Conservation (phyloP, 2,888 invertebrate genomes). For the Ditula angustiorana region DNA sequence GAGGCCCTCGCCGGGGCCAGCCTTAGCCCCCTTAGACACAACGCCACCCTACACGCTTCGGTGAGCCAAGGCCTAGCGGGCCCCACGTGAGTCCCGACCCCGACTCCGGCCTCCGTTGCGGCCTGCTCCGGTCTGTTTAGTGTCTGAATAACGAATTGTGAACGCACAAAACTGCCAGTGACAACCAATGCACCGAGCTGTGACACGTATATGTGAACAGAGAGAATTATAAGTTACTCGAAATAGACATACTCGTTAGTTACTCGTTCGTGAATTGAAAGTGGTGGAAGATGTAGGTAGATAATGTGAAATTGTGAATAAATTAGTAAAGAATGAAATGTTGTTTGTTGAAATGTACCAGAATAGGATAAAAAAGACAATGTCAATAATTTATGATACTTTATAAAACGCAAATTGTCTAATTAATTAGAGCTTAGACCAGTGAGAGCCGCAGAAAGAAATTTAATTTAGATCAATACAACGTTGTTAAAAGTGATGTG, state of each 20-base stretch:
- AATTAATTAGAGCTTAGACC: slow-evolving; percentile 51
- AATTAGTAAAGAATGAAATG: slow-evolving; percentile 70
- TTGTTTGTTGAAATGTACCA: slow-evolving; percentile 77
- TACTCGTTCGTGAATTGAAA: slow-evolving; percentile 58
- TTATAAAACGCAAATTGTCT: slow-evolving; percentile 48
- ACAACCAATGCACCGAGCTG: slow-evolving; percentile 42
- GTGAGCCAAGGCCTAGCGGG: slow-evolving; percentile 55
- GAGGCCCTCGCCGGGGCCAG: slow-evolving; percentile 44
- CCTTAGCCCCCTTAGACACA: slow-evolving; percentile 39
- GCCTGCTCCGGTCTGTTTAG: slow-evolving; percentile 36
- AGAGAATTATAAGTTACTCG: slow-evolving; percentile 52
- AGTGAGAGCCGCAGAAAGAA: slow-evolving; percentile 60
- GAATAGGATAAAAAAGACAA: slow-evolving; percentile 69
- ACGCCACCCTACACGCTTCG: slow-evolving; percentile 43
- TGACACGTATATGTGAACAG: slow-evolving; percentile 60
- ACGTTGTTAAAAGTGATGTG: background rate
- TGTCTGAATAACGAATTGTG: slow-evolving; percentile 46
- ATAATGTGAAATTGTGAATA: slow-evolving; percentile 78
- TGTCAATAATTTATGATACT: slow-evolving; percentile 64
- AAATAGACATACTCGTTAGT: slow-evolving; percentile 53
- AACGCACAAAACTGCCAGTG: slow-evolving; percentile 53
- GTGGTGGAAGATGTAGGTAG: slow-evolving; percentile 72
- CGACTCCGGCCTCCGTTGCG: slow-evolving; percentile 40
- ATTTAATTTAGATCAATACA: slow-evolving; percentile 54
- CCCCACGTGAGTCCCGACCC: slow-evolving; percentile 58